Base-by-base conservation (phyloP, 2,797 vertebrate genomes). In the Pantherophis vulpinus region DNA sequence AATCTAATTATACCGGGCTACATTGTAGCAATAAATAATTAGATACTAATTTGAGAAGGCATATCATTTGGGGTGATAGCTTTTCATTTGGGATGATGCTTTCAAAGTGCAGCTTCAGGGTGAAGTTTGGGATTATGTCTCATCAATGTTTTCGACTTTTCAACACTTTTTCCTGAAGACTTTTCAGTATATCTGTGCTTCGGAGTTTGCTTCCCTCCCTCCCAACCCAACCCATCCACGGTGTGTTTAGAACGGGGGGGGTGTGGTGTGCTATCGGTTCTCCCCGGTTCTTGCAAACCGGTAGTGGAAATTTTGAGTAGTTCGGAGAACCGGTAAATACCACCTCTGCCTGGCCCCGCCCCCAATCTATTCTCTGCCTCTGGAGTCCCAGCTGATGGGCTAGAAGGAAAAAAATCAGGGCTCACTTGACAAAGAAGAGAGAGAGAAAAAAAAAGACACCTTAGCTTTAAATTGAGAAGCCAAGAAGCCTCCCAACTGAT, bases 11-110 rank as follows among this genome's bases (percentile, higher is more conserved):
- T 56, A 51, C 32, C 20, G 32, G 74, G 10, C n/a, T 91, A 86
- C 5, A 89, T 70, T 93, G 86, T 66, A 74, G 60, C 89, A 95
- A 87, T 74, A 93, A 90, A 86, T 92, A 93, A 92, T 95, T 86
- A 47, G 90, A n/a, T 86, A 89, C 87, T 92, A 86, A 86, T 92
- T 90, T 93, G 92, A 94, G 91, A 92, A 95, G 92, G 63, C 55
- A 91, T 88, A 91, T 86, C 6, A 12, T 94, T 94, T 56, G 63
- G 42, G 29, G 37, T 79, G 88, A 89, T 89, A 88, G 88, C 94
- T 88, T 95, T 91, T 93, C 58, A 66, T 70, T 79, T 91, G 92
- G 89, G 58, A 93, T 3, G 0, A 51, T 94, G 86, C 66, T 94
- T 93, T 59, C 91, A 95, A 90, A 86, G 54, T 25, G 58, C n/a